These are phyloP conservation scores for Lasioglossum figueresi DNA, from an alignment of 2,888 invertebrate genomes.

Conservation along the genomic window DNA sequence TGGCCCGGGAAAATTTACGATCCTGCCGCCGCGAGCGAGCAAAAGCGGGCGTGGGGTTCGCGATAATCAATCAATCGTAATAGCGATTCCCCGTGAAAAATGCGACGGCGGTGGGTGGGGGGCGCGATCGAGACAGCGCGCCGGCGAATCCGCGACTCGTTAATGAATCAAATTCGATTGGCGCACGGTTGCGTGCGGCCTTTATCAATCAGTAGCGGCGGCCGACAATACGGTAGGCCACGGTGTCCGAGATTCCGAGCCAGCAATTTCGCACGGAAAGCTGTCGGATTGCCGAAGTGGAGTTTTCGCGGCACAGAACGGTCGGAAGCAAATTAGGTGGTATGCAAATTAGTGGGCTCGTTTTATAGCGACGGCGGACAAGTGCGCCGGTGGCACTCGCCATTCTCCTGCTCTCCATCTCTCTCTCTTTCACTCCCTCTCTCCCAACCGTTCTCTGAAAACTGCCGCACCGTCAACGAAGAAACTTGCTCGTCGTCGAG, in stretches of 20 bases:
- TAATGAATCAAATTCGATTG: conserved; percentile 53
- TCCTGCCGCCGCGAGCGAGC: not conserved
- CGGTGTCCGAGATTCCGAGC: not conserved
- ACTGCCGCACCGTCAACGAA: not conserved
- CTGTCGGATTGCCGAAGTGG: not conserved
- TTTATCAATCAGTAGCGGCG: conserved; percentile 30
- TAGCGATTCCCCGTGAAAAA: conserved; percentile 37
- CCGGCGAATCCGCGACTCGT: conserved; percentile 26
- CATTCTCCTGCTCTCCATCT: not conserved
- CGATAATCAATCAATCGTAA: conserved; percentile 53
- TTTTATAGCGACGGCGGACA: not conserved
- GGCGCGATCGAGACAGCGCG: conserved; percentile 1
- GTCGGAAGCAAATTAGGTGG: conserved; percentile 5
- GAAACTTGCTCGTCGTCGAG: conserved; percentile 5
- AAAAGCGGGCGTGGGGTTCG: not conserved
- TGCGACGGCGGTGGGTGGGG: not conserved
- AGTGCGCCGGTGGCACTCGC: conserved; percentile 2
- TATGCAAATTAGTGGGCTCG: not conserved
- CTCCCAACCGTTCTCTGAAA: not conserved
- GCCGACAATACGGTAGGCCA: conserved; percentile 4
- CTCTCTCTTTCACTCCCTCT: not conserved
- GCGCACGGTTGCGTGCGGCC: not conserved
- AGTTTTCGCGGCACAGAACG: not conserved
- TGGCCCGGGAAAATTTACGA: conserved; percentile 38
- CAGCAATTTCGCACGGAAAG: not conserved